Percentiles rank a stretch among this genome's conserved stretches.
Evolutionary conservation across 2,113 vertebrate species (phyloP).

Genomic region (Panurus biarmicus): DNA sequence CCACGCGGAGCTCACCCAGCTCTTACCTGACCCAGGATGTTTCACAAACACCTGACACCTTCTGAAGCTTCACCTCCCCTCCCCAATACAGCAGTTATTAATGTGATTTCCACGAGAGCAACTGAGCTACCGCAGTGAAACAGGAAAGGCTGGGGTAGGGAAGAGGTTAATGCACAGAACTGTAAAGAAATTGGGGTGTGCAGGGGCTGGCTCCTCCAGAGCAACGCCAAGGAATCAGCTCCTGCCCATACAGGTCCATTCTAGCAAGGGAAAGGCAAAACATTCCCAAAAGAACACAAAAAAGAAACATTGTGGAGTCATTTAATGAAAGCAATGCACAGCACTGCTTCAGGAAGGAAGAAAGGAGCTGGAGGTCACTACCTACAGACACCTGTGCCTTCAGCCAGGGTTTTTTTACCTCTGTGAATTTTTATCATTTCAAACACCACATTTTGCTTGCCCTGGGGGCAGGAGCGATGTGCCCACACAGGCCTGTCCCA

Average conservation of each 20-base stretch:
- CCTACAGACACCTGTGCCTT: background rate
- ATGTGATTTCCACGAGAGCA: background rate
- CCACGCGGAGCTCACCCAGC: background rate
- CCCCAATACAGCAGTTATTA: background rate
- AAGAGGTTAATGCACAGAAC: background rate
- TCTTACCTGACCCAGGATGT: background rate
- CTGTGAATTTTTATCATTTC: background rate
- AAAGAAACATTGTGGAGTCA: accelerated
- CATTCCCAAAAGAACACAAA: background rate
- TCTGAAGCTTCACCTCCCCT: background rate
- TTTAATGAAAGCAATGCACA: accelerated
- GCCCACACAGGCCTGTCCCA: background rate
- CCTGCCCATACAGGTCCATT: background rate
- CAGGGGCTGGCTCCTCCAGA: background rate
- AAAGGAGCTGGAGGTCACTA: background rate
- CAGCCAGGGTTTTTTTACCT: background rate
- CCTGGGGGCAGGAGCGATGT: background rate
- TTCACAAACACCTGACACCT: background rate
- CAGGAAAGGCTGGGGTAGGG: background rate
- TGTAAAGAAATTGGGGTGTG: background rate
- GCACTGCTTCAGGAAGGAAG: background rate
- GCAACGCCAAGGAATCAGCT: background rate
- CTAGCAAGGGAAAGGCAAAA: background rate
- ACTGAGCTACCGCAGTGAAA: background rate
- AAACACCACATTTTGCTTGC: background rate